Evolutionary conservation across 2,888 invertebrate species (phyloP), one percentile per base, ranked within the genome.

Genomic region (Pollenia angustigena): DNA sequence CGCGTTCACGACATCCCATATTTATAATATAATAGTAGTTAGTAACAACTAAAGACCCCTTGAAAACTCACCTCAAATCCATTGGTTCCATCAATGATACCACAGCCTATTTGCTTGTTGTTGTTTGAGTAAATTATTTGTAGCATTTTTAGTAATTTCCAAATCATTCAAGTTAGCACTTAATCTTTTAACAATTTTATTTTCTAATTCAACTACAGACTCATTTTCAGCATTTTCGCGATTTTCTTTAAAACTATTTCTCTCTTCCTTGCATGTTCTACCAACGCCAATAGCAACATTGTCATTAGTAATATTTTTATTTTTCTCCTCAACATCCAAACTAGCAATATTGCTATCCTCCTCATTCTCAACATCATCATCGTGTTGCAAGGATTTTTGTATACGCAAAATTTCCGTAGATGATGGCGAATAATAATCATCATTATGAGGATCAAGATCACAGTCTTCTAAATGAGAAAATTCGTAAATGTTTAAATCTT

Each of bases 41-140:
- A n/a, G n/a, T n/a, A n/a, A n/a, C n/a, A n/a, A n/a, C n/a, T n/a
- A n/a, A n/a, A n/a, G n/a, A n/a, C 12, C 10, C 18, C 9, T 18
- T 44, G 2, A 18, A 44, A 64, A 88, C 92, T 90, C 76, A 92
- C 92, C 92, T 92, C 89, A 90, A 92, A 90, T 91, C 91, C 91
- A 90, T 91, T 91, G 89, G 89, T 90, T 91, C 90, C 91, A 92
- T 92, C 92, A 92, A 92, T 92, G 92, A 91, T 92, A 91, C 92
- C 92, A 92, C 92, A 92, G 92, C 91, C 92, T 91, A 88, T 92
- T 91, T 90, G 89, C 90, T 90, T 80, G 76, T 62, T 76, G 71
- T 78, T 87, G 85, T 50, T 78, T 81, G 72, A 85, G 80, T 79
- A 78, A 88, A 72, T 75, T 86, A 84, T 85, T 86, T 68, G 87